Base-by-base conservation (phyloP, 2,888 invertebrate species). In the Drosophila glabriapex region DNA sequence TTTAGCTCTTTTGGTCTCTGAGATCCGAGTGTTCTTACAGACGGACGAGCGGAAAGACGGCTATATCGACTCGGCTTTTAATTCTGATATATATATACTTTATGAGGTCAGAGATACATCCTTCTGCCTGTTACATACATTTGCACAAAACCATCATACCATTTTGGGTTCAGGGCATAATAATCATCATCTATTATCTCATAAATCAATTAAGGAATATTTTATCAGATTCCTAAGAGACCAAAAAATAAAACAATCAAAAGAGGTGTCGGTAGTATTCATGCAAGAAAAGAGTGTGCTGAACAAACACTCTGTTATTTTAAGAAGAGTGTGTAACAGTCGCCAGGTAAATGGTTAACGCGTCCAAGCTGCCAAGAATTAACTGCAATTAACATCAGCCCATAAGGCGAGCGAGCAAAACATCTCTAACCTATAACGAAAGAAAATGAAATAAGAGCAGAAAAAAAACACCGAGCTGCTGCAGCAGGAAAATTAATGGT, bases 401-500 rank as follows among this genome's bases (percentile, higher is more conserved):
- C 28, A 41, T 43, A 56, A 37, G 69, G 65, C 54, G 58, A 58
- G 50, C 41, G 59, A 58, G 68, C 63, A 62, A 67, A 67, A 76
- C 61, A 71, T 63, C 56, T 65, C 54, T 31, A 59, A 55, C 62
- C 66, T 46, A 33, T 71, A 63, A 65, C 31, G 60, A 68, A 35
- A 37, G 54, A 37, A 37, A 63, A 52, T 31, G 25, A 59, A 28
- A 58, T 4, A 56, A 41, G 33, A 56, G 46, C 53, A 49, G 68
- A 68, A 52, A 54, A 39, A 58, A 4, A 16, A 56, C n/a, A 29
- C 50, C 41, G 33, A 39, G 69, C 54, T 71, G 77, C 68, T 65
- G 71, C 31, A 76, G 71, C 83, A 85, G 89, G 88, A 90, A 91
- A 88, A 88, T 91, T 88, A 88, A 91, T 91, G 91, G 86, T 90